Evolutionary conservation across 2,797 vertebrate species (phyloP).

Genomic region (Discoglossus pictus): DNA sequence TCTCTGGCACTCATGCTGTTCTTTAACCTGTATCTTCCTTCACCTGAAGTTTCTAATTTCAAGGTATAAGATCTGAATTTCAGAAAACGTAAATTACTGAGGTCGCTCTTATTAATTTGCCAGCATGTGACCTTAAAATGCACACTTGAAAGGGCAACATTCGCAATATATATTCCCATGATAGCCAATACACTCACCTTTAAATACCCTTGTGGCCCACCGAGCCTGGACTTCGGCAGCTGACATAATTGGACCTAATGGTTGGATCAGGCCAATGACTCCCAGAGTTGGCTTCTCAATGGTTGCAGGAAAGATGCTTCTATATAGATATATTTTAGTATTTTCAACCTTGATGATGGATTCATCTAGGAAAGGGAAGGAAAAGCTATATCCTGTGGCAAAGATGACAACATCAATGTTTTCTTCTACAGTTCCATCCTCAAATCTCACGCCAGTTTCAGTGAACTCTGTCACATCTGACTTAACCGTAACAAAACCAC

Average conservation of each 20-base stretch:
- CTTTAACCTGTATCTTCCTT: no score
- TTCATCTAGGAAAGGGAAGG: conserved; percentile 78
- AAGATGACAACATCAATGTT: conserved; percentile 73
- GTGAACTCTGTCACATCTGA: conserved; percentile 70
- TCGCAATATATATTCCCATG: not conserved
- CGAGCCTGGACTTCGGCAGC: conserved; percentile 72
- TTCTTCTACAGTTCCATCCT: conserved; percentile 65
- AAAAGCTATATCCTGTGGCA: conserved; percentile 74
- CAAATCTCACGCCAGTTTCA: conserved; percentile 70
- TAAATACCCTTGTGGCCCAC: conserved; percentile 76
- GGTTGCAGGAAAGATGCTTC: conserved; percentile 70
- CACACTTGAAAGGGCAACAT: no score
- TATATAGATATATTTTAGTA: conserved; percentile 71
- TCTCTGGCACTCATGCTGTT: no score
- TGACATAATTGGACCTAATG: conserved; percentile 64
- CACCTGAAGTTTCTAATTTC: no score
- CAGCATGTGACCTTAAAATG: no score
- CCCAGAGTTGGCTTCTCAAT: conserved; percentile 73
- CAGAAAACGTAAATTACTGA: no score
- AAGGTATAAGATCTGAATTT: no score
- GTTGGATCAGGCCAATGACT: conserved; percentile 72
- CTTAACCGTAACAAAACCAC: conserved; percentile 73
- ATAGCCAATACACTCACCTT: conserved; percentile 64
- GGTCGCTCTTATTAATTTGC: no score
- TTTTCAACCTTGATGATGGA: conserved; percentile 63